These are phyloP conservation scores for Hystrix cristata DNA, from an alignment of 2,113 vertebrate species.

Conservation along the genomic window DNA sequence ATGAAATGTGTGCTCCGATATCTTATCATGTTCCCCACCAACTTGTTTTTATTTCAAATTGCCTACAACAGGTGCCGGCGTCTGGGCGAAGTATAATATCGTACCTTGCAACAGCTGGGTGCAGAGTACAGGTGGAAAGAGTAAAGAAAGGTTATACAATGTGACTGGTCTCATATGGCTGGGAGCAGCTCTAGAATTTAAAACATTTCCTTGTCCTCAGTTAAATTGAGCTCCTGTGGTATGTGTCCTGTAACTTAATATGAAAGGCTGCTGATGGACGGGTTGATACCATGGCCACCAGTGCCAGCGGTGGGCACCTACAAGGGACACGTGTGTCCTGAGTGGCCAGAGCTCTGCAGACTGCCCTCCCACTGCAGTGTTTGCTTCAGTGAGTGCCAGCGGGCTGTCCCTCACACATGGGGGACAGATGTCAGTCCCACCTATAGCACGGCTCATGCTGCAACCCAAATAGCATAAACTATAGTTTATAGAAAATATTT, in stretches of 20 bases:
- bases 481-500: not conserved
- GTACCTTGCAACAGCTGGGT: conserved; percentile 89
- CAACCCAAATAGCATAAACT: not conserved
- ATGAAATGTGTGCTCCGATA: conserved; percentile 70
- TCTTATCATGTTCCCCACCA: conserved; percentile 72
- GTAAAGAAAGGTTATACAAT: conserved; percentile 81
- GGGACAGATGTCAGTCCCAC: not conserved
- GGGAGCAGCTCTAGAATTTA: conserved; percentile 86
- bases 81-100: conserved; percentile 76
- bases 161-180: conserved; percentile 82
- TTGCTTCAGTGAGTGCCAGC: not conserved
- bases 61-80: conserved; percentile 86
- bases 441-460: not conserved
- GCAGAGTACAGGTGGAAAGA: conserved; percentile 74
- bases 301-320: conserved; percentile 58
- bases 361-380: not conserved
- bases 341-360: not conserved
- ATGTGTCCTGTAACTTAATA: conserved; percentile 86
- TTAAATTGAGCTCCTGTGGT: conserved; percentile 85
- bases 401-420: accelerated
- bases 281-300: not conserved
- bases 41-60: conserved; percentile 84
- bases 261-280: conserved; percentile 66
- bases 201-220: conserved; percentile 89
- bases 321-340: conserved; percentile 47